Percentiles rank a stretch among this genome's conserved stretches.
These are phyloP conservation scores for Phenganax stokvisi DNA, from an alignment of 92 coral and sea anemone genomes.

Conservation along the genomic window DNA sequence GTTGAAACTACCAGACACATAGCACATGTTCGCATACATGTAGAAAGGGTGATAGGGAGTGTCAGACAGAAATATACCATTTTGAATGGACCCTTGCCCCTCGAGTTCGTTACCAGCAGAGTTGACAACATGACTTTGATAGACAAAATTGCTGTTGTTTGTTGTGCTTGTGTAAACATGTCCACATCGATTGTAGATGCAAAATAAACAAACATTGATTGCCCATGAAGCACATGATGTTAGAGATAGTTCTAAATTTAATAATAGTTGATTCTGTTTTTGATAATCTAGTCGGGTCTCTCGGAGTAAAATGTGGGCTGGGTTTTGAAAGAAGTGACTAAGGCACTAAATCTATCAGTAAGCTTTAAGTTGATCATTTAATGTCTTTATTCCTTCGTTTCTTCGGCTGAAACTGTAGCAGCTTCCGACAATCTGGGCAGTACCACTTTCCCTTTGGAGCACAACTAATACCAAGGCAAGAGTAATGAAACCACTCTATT, in stretches of 20 bases:
- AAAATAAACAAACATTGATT: neutral
- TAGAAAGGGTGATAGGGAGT: constrained; percentile 25
- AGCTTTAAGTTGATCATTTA: neutral
- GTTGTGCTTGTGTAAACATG: constrained; percentile 15
- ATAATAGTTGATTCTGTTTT: too few species aligned
- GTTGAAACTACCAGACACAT: constrained; percentile 19
- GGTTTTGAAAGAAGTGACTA: too few species aligned
- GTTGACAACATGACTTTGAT: neutral
- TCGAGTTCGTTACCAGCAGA: neutral
- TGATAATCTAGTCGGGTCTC: too few species aligned
- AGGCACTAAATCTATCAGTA: neutral
- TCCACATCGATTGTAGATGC: neutral
- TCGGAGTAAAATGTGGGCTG: too few species aligned
- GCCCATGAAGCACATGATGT: too few species aligned
- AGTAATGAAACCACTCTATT: too few species aligned
- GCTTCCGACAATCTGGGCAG: too few species aligned
- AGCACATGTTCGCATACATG: constrained; percentile 20
- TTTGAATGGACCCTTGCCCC: constrained; percentile 4
- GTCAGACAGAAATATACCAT: constrained; percentile 28
- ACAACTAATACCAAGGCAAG: too few species aligned
- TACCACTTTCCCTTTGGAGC: too few species aligned
- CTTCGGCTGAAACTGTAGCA: too few species aligned
- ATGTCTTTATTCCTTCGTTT: too few species aligned
- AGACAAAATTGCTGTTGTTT: constrained; percentile 19
- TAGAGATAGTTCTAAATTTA: too few species aligned